phyloP scores from a whole-genome alignment of 2,797 vertebrate genomes.

The Etheostoma nigrum region DNA sequence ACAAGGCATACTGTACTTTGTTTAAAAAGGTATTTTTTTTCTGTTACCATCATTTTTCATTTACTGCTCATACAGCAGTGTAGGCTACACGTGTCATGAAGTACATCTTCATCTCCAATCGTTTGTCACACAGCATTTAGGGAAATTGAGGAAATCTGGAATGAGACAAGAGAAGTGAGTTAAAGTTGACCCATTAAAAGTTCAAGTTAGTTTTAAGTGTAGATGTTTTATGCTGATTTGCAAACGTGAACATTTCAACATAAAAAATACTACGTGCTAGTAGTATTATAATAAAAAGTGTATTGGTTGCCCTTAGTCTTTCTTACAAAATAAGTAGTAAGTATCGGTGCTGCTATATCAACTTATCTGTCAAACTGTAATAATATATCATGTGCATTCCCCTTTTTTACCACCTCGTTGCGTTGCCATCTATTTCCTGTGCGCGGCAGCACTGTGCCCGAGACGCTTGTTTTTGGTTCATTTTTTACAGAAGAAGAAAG shows the following conservation, averaged over 20 bases:
- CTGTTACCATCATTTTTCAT: background rate
- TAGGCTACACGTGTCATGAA: background rate
- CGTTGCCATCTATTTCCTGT: background rate
- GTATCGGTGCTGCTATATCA: background rate
- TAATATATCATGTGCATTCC: too few relatives aligned
- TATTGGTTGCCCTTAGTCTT: background rate
- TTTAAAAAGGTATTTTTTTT: background rate
- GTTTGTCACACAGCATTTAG: background rate
- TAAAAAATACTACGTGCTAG: background rate
- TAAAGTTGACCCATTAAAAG: too few relatives aligned
- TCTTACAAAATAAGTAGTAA: background rate
- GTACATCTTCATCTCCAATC: background rate
- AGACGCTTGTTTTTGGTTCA: too few relatives aligned
- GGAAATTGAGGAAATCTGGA: too few relatives aligned
- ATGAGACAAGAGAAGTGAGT: too few relatives aligned
- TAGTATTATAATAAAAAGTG: background rate
- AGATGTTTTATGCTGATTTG: too few relatives aligned
- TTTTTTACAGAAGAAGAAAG: background rate
- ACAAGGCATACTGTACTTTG: background rate
- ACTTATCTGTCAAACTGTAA: too few relatives aligned
- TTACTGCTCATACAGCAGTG: background rate
- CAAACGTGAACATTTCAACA: too few relatives aligned
- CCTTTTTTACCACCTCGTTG: background rate
- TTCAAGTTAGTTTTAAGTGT: too few relatives aligned
- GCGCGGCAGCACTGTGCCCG: conserved; percentile 4